These are phyloP conservation scores for Drosophila mercatorum DNA, from an alignment of 2,888 invertebrate genomes.

Conservation along the genomic window DNA sequence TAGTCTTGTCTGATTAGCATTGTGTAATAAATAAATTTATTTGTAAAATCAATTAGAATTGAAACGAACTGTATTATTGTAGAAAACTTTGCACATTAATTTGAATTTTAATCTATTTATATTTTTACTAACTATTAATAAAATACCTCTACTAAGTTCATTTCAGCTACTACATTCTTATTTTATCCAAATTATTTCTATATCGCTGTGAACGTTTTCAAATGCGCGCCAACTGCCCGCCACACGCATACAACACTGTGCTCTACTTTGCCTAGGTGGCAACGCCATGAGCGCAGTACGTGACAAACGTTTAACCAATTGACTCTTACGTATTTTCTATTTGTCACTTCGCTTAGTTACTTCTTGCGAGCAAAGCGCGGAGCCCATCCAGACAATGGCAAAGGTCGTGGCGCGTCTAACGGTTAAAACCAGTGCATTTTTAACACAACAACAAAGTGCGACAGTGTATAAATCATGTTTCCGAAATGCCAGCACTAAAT, in stretches of 20 bases:
- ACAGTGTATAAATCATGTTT: slow-evolving; percentile 28
- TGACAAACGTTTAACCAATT: slow-evolving; percentile 9
- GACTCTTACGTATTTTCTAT: slow-evolving; percentile 56
- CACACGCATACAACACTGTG: slow-evolving; percentile 50
- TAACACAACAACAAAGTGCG: slow-evolving; percentile 41
- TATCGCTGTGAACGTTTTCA: not conserved
- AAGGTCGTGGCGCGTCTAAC: slow-evolving; percentile 57
- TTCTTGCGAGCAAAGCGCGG: slow-evolving; percentile 23
- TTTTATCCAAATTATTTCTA: not conserved
- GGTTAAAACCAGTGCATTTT: slow-evolving; percentile 45
- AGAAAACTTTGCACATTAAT: too few species aligned
- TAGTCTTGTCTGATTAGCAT: not conserved
- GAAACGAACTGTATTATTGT: not conserved
- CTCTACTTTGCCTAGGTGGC: slow-evolving; percentile 32
- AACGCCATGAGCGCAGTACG: slow-evolving; percentile 40
- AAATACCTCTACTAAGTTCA: not conserved
- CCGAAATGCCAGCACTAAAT: slow-evolving; percentile 32
- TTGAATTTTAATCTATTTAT: not conserved
- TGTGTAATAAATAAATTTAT: not conserved
- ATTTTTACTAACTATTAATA: not conserved
- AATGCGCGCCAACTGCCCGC: slow-evolving; percentile 25
- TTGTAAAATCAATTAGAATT: not conserved
- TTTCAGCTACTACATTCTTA: not conserved
- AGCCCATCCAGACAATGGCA: slow-evolving; percentile 47
- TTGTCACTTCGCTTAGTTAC: slow-evolving; percentile 60